These are phyloP conservation scores for Typhlomys cinereus DNA, from an alignment of 2,113 vertebrate species.

Conservation along the genomic window DNA sequence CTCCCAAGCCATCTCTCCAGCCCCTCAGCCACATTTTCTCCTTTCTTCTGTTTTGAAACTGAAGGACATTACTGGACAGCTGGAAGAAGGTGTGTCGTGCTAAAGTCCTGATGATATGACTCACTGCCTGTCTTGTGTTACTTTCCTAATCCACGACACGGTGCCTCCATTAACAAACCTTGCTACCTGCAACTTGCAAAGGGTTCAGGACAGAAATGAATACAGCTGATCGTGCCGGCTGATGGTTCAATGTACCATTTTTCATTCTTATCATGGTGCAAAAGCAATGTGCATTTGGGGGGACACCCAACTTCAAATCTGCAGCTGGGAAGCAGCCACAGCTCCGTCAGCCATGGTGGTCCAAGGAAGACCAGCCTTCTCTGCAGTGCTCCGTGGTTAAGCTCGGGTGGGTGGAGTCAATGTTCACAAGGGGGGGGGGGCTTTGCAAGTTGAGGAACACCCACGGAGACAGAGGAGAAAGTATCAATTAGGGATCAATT, in stretches of 20 bases:
- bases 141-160: not conserved
- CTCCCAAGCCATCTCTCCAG: too few relatives aligned
- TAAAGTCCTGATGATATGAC: not conserved
- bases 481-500: not conserved
- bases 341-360: not conserved
- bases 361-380: not conserved
- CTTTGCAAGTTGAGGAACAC: not conserved
- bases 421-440: not conserved
- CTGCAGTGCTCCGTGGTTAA: too few relatives aligned
- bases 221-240: too few relatives aligned
- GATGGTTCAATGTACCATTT: too few relatives aligned
- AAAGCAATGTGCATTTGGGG: not conserved
- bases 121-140: not conserved
- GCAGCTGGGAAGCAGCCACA: not conserved
- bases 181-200: slow-evolving; percentile 2
- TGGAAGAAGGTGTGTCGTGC: not conserved
- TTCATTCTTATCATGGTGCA: not conserved
- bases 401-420: too few relatives aligned
- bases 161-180: not conserved
- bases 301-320: not conserved
- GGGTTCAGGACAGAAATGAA: not conserved
- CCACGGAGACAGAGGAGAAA: not conserved
- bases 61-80: not conserved
- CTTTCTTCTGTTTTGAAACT: not conserved
- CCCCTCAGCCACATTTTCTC: not conserved